Conservation (phyloP, 1,140 invertebrate genomes). For the Heliconius hermathena region DNA sequence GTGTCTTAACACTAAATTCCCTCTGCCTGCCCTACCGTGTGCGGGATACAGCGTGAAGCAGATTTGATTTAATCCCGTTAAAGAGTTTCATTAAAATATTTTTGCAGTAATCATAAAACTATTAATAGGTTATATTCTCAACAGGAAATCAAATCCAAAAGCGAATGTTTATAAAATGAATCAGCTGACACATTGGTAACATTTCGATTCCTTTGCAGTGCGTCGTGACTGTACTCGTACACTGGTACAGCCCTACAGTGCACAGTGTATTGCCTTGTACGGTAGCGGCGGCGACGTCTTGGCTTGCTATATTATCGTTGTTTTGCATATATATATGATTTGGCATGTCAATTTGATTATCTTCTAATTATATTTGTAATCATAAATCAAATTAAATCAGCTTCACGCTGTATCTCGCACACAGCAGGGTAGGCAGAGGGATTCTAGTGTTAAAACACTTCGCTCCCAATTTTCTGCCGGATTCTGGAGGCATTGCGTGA, state of each 20-base stretch:
- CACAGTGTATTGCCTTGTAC: conserved; percentile 25
- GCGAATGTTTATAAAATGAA: conserved; percentile 18
- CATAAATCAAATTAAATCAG: too few relatives aligned
- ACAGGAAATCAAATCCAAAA: not conserved
- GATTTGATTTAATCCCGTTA: too few relatives aligned
- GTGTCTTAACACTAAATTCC: too few relatives aligned
- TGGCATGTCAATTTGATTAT: conserved; percentile 23
- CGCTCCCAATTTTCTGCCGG: too few relatives aligned
- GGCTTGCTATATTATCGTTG: conserved; percentile 34
- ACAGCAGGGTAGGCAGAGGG: too few relatives aligned
- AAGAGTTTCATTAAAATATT: not conserved
- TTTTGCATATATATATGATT: conserved; percentile 29
- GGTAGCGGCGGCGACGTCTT: conserved; percentile 16
- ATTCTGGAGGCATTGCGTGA: too few relatives aligned
- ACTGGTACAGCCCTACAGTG: not conserved
- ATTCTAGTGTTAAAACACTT: too few relatives aligned
- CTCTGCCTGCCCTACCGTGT: too few relatives aligned
- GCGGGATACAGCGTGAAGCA: too few relatives aligned
- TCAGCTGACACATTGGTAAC: conserved; percentile 2
- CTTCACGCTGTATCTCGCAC: too few relatives aligned
- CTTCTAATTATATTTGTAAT: not conserved
- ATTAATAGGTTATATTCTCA: not conserved
- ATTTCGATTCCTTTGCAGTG: not conserved
- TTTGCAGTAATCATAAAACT: not conserved
- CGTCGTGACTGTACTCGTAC: conserved; percentile 11